Base-by-base conservation (phyloP, 2,797 vertebrate genomes). In the Ambastaia sidthimunki region DNA sequence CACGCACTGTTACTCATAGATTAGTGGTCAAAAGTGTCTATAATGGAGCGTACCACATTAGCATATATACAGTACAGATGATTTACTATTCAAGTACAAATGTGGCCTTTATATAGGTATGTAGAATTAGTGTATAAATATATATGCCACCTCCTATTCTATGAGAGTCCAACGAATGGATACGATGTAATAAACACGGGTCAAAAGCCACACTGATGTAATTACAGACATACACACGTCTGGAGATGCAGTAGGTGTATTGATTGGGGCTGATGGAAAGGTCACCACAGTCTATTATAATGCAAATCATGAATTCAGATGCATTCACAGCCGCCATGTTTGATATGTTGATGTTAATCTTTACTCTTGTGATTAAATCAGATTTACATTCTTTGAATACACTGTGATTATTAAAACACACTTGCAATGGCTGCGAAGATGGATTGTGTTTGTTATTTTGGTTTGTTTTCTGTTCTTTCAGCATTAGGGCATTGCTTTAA, bases 41-140 rank as follows among this genome's bases (percentile, higher is more conserved):
- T 41, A 41, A 41, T 41, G 37, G 37, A 41, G 37, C 9, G 7
- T 41, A 50, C 4, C 12, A 31, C 31, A 69, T 80, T 74, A 34
- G 63, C 52, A 80, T 72, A 71, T 71, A 50, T 50, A 50, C 48
- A 50, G 80, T 76, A 76, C 72, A 52, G 47, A 52, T n/a, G 72
- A 52, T 44, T 74, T 77, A 57, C 73, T 73, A 44, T 67, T 52
- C 41, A 67, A 25, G n/a, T 25, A 63, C 59, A 28, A 4, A 7
- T 7, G 25, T 60, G 59, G 15, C 13, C 28, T 60, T 65, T 70
- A 74, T 28, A 47, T 54, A 23, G 12, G 59, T 60, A 7, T 31
- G 37, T 37, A 41, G 9, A 25, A 55, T 66, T 25, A 31, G 2
- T 60, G 25, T 60, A 18, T 16, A 31, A 16, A 72, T 57, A 74